Evolutionary conservation across 2,113 vertebrate species (phyloP).

Genomic region (Pavo muticus): DNA sequence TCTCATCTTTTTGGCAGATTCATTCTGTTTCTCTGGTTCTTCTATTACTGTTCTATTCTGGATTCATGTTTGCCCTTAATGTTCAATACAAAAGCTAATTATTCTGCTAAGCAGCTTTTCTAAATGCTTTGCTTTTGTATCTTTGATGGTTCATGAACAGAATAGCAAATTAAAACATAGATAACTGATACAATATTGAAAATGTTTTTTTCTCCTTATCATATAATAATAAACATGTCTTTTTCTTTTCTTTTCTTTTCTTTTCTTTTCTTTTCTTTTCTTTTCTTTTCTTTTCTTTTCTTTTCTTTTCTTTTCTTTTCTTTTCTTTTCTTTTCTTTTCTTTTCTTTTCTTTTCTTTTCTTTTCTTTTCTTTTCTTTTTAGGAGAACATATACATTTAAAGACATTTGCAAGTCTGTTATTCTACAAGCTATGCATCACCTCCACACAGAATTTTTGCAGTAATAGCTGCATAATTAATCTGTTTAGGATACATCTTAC

Average conservation of each 20-base stretch:
- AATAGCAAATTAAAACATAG: slow-evolving; percentile 58
- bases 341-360: no score
- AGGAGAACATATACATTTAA: slow-evolving; percentile 30
- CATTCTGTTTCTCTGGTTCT: slow-evolving; percentile 46
- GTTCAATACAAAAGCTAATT: slow-evolving; percentile 51
- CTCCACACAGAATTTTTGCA: not conserved
- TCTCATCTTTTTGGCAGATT: slow-evolving; percentile 38
- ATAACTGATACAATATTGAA: slow-evolving; percentile 44
- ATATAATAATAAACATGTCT: slow-evolving; percentile 23
- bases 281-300: no score
- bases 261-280: no score
- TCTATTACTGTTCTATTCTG: slow-evolving; percentile 47
- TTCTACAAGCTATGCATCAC: slow-evolving; percentile 7
- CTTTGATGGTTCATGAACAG: slow-evolving; percentile 48
- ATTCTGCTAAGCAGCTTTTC: slow-evolving; percentile 34
- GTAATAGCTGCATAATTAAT: not conserved
- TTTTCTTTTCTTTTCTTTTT: not conserved
- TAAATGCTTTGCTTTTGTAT: slow-evolving; percentile 34
- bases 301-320: no score
- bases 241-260: not conserved
- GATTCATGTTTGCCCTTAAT: slow-evolving; percentile 32
- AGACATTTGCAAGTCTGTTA: slow-evolving; percentile 23
- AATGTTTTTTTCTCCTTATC: slow-evolving; percentile 25
- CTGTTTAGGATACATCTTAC: not conserved
- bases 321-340: no score